Conservation (phyloP, 2,888 invertebrate species). For the Thymelicus sylvestris region DNA sequence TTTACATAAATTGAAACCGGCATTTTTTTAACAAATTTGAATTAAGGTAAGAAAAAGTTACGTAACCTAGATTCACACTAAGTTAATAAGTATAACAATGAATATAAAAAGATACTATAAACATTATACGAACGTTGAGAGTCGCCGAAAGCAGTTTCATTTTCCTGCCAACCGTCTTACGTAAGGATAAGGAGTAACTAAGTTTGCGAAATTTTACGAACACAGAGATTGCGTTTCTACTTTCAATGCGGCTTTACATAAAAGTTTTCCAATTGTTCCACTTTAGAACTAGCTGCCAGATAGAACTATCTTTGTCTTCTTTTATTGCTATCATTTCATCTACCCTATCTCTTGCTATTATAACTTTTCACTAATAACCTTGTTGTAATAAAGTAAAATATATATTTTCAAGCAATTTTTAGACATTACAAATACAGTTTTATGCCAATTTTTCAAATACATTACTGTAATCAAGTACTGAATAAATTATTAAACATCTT, state of each 20-base stretch:
- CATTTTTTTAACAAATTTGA: no score
- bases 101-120: constrained; percentile 1
- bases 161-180: constrained; percentile 31
- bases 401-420: no score
- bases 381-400: no score
- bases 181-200: constrained; percentile 32
- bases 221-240: constrained; percentile 33
- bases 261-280: constrained; percentile 38
- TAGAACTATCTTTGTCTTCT: constrained; percentile 22
- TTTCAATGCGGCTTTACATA: constrained; percentile 36
- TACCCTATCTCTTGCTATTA: constrained; percentile 13
- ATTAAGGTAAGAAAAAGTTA: no score
- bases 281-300: constrained; percentile 32
- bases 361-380: no score
- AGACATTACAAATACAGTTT: no score
- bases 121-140: constrained; percentile 11
- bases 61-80: no score
- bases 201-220: constrained; percentile 36
- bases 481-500: no score
- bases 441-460: no score
- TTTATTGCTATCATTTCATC: constrained; percentile 13
- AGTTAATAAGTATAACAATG: neutral
- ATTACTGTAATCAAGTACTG: no score
- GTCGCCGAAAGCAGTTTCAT: constrained; percentile 20
- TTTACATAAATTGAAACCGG: no score